These are phyloP conservation scores for Synodontis membranacea DNA, from an alignment of 2,113 vertebrate genomes.

Conservation along the genomic window DNA sequence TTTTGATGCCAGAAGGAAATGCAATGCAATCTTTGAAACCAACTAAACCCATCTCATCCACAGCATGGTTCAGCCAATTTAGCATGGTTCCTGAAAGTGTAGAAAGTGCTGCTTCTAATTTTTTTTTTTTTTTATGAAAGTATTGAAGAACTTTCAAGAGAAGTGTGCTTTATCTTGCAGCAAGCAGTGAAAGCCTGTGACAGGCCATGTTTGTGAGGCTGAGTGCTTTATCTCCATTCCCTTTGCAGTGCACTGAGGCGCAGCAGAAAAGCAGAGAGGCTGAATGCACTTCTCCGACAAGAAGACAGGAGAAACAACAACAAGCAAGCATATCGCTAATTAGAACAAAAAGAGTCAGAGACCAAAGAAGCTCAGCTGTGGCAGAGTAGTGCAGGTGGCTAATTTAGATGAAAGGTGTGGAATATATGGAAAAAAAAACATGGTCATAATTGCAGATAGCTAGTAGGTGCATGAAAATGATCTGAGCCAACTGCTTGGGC, in stretches of 20 bases:
- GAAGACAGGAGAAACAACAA: conserved; percentile 46
- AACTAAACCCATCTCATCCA: conserved; percentile 28
- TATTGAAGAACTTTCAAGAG: conserved; percentile 51
- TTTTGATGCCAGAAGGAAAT: conserved; percentile 27
- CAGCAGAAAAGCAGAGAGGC: conserved; percentile 54
- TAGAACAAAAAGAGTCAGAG: conserved; percentile 68
- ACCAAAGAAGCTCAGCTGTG: conserved; percentile 67
- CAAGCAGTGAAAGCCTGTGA: conserved; percentile 64
- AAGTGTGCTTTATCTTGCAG: conserved; percentile 65
- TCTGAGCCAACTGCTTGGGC: neutral
- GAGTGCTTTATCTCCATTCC: conserved; percentile 67
- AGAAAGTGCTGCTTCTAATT: conserved; percentile 13
- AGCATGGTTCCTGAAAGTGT: conserved; percentile 18
- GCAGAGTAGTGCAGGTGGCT: conserved; percentile 55
- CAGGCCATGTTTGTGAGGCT: conserved; percentile 64
- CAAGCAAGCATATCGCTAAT: conserved; percentile 60
- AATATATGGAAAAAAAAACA: conserved; percentile 14
- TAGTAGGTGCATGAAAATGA: conserved; percentile 7
- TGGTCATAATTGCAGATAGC: conserved; percentile 11
- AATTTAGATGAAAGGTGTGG: conserved; percentile 25
- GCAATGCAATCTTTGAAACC: neutral
- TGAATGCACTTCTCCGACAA: conserved; percentile 59
- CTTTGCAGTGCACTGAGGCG: conserved; percentile 57
- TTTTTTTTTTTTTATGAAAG: conserved; percentile 24
- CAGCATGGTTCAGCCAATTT: neutral